Percentiles rank a stretch among this genome's conserved stretches.
Evolutionary conservation across 37 sponge, comb jelly and placozoan species (phyloP).

Genomic region (Hexactinellida sp.): DNA sequence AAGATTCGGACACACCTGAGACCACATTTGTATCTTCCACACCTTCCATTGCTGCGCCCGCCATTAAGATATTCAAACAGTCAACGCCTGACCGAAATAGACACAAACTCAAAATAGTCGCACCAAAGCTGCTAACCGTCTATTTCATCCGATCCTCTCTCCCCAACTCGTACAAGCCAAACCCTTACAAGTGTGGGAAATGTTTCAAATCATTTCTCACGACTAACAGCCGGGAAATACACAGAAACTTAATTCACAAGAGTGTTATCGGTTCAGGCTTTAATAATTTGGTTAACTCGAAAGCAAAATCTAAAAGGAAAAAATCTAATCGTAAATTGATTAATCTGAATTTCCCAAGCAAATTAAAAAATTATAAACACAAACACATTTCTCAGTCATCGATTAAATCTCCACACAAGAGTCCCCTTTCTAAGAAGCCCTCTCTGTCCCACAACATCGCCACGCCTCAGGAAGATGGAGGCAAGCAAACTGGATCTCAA

Average conservation of each 20-base stretch:
- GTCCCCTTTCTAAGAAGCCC: not conserved
- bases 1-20: not conserved
- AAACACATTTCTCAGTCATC: not conserved
- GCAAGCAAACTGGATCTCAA: no score
- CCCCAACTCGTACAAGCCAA: not conserved
- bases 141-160: not conserved
- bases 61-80: not conserved
- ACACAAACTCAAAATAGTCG: not conserved
- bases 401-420: not conserved
- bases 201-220: not conserved
- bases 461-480: no score
- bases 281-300: no score
- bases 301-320: no score
- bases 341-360: not conserved
- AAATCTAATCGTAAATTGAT: not conserved
- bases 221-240: not conserved
- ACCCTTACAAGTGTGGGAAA: conserved; percentile 1
- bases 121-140: not conserved
- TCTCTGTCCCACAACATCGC: no score
- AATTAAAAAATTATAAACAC: not conserved
- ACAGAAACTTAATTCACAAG: not conserved
- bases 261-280: no score
- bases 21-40: not conserved
- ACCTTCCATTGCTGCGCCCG: not conserved
- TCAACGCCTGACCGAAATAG: not conserved